Evolutionary conservation across 2,113 vertebrate genomes (phyloP).

Genomic region (Platichthys flesus): DNA sequence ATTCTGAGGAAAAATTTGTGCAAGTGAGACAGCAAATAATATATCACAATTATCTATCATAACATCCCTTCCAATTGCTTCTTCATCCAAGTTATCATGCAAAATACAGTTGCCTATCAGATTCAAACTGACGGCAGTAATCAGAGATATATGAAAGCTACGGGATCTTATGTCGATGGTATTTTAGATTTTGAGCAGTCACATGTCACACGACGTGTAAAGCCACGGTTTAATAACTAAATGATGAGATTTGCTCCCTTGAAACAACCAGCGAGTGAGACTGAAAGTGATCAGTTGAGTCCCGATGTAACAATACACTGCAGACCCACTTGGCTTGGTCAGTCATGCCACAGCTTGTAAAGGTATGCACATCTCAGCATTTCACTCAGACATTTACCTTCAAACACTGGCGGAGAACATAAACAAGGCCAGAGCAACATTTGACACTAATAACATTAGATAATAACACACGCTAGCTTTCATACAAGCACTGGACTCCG

Average conservation of each 20-base stretch:
- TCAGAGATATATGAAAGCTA: background rate
- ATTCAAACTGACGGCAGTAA: too few relatives aligned
- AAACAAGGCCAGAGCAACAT: conserved; percentile 10
- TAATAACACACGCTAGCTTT: background rate
- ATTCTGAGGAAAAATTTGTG: background rate
- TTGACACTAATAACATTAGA: background rate
- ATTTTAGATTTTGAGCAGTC: background rate
- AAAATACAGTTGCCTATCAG: background rate
- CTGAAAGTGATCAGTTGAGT: background rate
- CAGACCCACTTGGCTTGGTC: conserved; percentile 1
- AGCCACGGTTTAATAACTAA: conserved; percentile 2
- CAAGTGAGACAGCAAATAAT: background rate
- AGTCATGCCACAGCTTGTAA: conserved; percentile 66
- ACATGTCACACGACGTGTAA: background rate
- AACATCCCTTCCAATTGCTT: background rate
- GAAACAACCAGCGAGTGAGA: conserved; percentile 14
- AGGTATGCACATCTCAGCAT: conserved; percentile 58
- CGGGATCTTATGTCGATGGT: conserved; percentile 14
- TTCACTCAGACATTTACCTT: conserved; percentile 13
- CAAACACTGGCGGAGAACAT: background rate
- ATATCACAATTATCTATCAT: background rate
- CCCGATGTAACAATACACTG: conserved; percentile 16
- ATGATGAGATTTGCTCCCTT: conserved; percentile 12
- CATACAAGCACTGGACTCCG: too few relatives aligned
- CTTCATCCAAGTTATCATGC: background rate